Base-by-base conservation (phyloP, 2,113 vertebrate genomes). In the Phocoena phocoena region DNA sequence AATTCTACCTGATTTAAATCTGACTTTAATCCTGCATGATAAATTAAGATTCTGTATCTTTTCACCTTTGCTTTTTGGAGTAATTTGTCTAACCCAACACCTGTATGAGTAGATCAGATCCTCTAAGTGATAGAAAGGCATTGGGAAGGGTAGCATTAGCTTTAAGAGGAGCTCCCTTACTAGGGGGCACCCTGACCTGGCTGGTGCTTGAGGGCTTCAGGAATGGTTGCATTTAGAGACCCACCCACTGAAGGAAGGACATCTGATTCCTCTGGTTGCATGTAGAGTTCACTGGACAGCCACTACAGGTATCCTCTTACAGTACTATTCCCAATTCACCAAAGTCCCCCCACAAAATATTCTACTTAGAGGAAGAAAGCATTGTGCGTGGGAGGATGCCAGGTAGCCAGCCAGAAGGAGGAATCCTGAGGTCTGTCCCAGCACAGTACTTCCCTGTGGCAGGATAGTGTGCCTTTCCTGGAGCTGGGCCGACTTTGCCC, bases 401-500 rank as follows among this genome's bases (percentile, higher is more conserved):
- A 65, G 55, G 67, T 90, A 80, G 60, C 47, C 36, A 79, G n/a
- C n/a, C 93, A 79, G 79, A 60, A 93, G 82, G 21, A 96, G 60
- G 83, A 93, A 91, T 50, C 70, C 88, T 15, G 1, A 79, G n/a
- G 60, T 86, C 25, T 31, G 11, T 50, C 89, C 80, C 50, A 71
- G 90, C 26, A 82, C n/a, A 71, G 65, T 33, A 25, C 90, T 96
- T 74, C 71, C 70, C 88, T 63, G 63, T 73, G 76, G 90, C 70
- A n/a, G 76, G 63, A 77, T 83, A 88, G 53, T 0, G 6, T 83
- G 36, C 86, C 94, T 90, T 82, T 97, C 90, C 80, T 73, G 84
- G 95, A 96, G 65, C 84, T 58, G 73, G 68, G 92, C 90, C 62
- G 58, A 93, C 79, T 96, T 97, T 93, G 63, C 77, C 96, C 97